Conservation (phyloP, 2,113 vertebrate genomes). For the Chionodraco myersi region DNA sequence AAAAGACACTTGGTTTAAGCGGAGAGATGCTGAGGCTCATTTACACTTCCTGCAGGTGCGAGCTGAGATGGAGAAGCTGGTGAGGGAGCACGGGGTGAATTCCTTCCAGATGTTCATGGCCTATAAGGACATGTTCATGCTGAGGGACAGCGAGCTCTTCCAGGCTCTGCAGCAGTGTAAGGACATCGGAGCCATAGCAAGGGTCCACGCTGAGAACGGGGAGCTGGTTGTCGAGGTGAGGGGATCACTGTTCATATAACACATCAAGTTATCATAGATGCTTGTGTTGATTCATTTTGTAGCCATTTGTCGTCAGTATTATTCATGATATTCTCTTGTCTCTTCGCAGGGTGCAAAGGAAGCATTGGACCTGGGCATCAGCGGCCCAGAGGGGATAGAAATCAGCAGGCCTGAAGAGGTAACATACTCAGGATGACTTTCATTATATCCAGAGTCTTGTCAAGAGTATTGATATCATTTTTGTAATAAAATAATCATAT, state of each 20-base stretch:
- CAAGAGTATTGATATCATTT: not conserved
- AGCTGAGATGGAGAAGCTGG: constrained; percentile 94
- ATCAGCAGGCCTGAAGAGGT: constrained; percentile 98
- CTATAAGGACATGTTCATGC: constrained; percentile 97
- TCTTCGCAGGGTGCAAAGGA: constrained; percentile 91
- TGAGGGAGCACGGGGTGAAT: constrained; percentile 95
- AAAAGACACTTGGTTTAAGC: not conserved
- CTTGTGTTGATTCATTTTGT: not conserved
- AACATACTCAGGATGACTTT: not conserved
- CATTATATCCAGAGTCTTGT: constrained; percentile 2
- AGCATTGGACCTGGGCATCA: constrained; percentile 94
- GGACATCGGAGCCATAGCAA: constrained; percentile 91
- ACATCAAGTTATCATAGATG: not conserved
- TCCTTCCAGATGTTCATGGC: constrained; percentile 99
- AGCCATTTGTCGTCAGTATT: not conserved
- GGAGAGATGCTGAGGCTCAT: not conserved
- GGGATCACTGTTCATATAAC: not conserved
- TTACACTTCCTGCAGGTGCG: constrained; percentile 85
- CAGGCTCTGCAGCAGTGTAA: constrained; percentile 93
- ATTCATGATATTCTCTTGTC: not conserved
- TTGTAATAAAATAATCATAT: not conserved
- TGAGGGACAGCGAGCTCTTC: constrained; percentile 95
- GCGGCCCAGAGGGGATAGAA: constrained; percentile 95
- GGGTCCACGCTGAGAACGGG: constrained; percentile 96
- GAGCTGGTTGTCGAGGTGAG: constrained; percentile 96